Base-by-base conservation (phyloP, 2,888 invertebrate genomes). In the Hypsopygia costalis region DNA sequence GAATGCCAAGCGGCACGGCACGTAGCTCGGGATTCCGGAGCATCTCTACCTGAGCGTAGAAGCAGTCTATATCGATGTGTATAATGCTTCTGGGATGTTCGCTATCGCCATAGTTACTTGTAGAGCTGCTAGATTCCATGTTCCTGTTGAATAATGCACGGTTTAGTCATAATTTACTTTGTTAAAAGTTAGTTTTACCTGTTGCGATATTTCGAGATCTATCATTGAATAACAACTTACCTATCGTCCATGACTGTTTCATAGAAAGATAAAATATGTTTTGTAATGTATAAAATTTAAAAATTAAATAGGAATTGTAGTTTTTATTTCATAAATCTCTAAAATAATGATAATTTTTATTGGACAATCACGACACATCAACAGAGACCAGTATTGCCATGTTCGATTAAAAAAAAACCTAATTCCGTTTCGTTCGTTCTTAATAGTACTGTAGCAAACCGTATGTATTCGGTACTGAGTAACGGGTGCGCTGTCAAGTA, bases 11-110 rank as follows among this genome's bases (percentile, higher is more conserved):
- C 20, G 95, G 95, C 55, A 92, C 90, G 39, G 85, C 81, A 47
- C 90, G 88, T 39, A 94, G 77, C 56, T 91, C 88, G 1, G 95
- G 94, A 69, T 94, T 91, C 53, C 91, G 91, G 42, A 94, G 72
- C 90, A 94, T 94, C 81, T 96, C 95, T 51, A 96, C 95, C 90
- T 96, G 95, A 45, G 95, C 95, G 81, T 95, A 96, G 81, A 94
- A 96, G 73, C 93, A 95, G 74, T 96, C 95, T 69, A 95, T 89
- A 70, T 96, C 95, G 58, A 96, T 87, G 71, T 95, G 95, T 62
- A 96, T 91, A 54, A 96, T 94, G 47, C 92, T 92, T 62, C 91
- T 91, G 39, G 91, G 83, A 76, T 95, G 95, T 49, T 81, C 82
- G 48, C 62, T 71, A 47, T 72, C 74, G 53, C 62, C 62, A 51